A percentile compares a stretch with the other conserved stretches of the same genome.
Evolutionary conservation across 2,797 vertebrate genomes (phyloP).

Genomic region (Rallus crepitans): DNA sequence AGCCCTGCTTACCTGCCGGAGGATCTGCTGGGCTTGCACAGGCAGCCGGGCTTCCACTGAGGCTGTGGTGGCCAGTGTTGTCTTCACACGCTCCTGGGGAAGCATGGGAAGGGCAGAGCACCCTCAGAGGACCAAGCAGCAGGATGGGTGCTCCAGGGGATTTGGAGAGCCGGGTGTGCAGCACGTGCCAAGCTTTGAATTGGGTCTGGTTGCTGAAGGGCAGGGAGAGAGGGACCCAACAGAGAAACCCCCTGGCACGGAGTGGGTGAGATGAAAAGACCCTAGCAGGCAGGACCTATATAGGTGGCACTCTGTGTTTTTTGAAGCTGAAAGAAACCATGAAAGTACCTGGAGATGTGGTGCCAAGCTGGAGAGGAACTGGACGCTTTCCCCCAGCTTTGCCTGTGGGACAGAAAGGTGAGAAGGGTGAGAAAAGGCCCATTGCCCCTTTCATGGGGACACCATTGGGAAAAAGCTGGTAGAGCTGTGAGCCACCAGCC

Average conservation of each 20-base stretch:
- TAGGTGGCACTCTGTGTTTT: neutral
- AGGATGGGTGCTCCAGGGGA: neutral
- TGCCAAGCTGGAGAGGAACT: slow-evolving; percentile 57
- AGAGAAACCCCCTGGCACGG: neutral
- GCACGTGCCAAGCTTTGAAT: rapidly evolving
- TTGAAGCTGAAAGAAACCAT: rapidly evolving
- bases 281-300: neutral
- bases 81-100: slow-evolving; percentile 18
- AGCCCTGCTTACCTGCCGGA: slow-evolving; percentile 70
- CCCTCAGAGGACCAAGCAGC: neutral
- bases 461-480: neutral
- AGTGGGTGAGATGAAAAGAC: too few species aligned
- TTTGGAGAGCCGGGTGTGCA: rapidly evolving
- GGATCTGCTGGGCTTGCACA: slow-evolving; percentile 41
- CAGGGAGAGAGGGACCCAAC: neutral
- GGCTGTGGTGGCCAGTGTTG: neutral
- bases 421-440: neutral
- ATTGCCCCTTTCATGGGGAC: rapidly evolving
- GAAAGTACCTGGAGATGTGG: slow-evolving; percentile 71
- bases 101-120: neutral
- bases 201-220: rapidly evolving
- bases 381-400: slow-evolving; percentile 69
- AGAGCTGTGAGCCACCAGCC: rapidly evolving
- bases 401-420: slow-evolving; percentile 39
- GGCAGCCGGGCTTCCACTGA: slow-evolving; percentile 60